phyloP scores from a whole-genome alignment of 1,140 invertebrate species.

The Hypothenemus hampei region DNA sequence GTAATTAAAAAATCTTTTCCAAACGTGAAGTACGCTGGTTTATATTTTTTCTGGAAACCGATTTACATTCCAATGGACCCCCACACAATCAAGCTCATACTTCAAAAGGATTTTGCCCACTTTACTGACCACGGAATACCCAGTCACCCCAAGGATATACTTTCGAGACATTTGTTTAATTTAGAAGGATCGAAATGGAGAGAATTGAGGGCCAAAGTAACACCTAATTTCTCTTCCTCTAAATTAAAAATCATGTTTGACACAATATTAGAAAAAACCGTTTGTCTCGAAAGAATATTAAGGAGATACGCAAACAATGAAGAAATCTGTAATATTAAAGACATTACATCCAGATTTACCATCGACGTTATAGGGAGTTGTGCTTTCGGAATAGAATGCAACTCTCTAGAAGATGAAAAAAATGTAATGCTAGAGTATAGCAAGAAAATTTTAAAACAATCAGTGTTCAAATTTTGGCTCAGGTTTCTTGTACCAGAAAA shows the following conservation, averaged over 20 bases:
- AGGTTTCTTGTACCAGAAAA: background rate
- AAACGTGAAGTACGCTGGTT: too few species aligned
- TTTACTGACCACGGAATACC: too few species aligned
- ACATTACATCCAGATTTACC: slow-evolving; percentile 28
- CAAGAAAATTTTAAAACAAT: background rate
- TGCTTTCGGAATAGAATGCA: slow-evolving; percentile 14
- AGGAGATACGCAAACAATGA: background rate
- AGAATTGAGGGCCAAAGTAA: slow-evolving; percentile 44
- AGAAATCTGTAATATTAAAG: background rate
- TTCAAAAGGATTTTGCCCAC: too few species aligned
- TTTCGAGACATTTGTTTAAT: slow-evolving; percentile 49
- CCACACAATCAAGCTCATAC: too few species aligned
- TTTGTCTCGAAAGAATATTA: slow-evolving; percentile 7
- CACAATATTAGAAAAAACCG: slow-evolving; percentile 5
- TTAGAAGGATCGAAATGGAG: slow-evolving; percentile 46
- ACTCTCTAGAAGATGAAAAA: too few species aligned
- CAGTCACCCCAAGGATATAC: too few species aligned
- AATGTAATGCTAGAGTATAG: background rate
- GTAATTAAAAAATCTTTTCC: too few species aligned
- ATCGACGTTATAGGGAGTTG: slow-evolving; percentile 14
- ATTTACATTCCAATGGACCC: too few species aligned
- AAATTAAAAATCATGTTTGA: slow-evolving; percentile 48
- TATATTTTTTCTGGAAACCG: too few species aligned
- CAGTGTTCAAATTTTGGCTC: background rate
- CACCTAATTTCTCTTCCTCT: slow-evolving; percentile 30